Base-by-base conservation (phyloP, 1,140 invertebrate genomes). In the Drosophila persimilis region DNA sequence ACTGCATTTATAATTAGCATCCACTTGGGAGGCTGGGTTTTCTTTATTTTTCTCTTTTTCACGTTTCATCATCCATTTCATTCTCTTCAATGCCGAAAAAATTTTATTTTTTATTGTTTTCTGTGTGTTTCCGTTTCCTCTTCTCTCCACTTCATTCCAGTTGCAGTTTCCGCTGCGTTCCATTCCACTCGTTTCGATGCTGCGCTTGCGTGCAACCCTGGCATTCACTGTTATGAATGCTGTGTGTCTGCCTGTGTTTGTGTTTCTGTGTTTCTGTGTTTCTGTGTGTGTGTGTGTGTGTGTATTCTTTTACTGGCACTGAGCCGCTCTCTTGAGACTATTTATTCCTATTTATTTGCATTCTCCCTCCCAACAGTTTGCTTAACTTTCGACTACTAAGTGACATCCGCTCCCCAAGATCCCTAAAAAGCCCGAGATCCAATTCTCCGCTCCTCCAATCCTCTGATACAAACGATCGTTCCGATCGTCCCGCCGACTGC, bases 301-400 rank as follows among this genome's bases (percentile, higher is more conserved):
- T 47, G 48, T 53, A 22, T 51, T 44, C 3, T 17, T 61, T 39
- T 55, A 8, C 15, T 53, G 20, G 50, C 48, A 4, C 11, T 39
- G 5, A 39, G 35, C 35, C 35, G 35, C 44, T 31, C 13, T 47
- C n/a, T 66, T 73, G 47, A 70, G 67, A 69, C 60, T 73, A 45
- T 59, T 59, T 54, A 57, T 69, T 57, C 47, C 54, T 73, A 60
- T 66, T 58, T 65, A 54, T 73, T 48, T 53, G 64, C 63, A 60
- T 60, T 71, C 58, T 59, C 73, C 50, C 56, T 76, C 65, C 56
- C 77, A 73, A 63, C 77, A 52, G 59, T 64, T 77, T 51, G 58
- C 78, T 71, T 80, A 75, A 80, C 56, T 79, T 58, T 80, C 62
- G 78, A 83, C 70, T 73, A 61, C 59, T 61, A 73, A 84, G 72